Percentiles rank a stretch among this genome's conserved stretches.
Evolutionary conservation across 1,140 invertebrate species (phyloP).

Genomic region (Macrocentrus cingulum): DNA sequence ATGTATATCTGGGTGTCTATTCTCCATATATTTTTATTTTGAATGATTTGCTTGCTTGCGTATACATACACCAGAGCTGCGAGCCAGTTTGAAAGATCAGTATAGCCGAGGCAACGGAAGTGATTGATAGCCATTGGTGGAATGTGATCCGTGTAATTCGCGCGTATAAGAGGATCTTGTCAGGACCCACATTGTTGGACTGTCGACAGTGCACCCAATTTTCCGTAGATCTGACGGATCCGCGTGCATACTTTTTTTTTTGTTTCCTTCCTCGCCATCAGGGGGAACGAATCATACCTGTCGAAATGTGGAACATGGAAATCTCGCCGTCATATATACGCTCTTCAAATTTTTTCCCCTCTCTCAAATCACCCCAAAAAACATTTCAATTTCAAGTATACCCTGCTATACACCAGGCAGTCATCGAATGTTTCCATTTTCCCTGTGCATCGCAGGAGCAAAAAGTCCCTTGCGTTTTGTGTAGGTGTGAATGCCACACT

Average conservation of each 20-base stretch:
- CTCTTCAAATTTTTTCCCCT: slow-evolving; percentile 16
- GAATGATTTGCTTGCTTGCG: too few species aligned
- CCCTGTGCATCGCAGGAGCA: not conserved
- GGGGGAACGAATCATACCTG: slow-evolving; percentile 9
- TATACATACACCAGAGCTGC: too few species aligned
- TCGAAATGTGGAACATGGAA: slow-evolving; percentile 17
- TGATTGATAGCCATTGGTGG: slow-evolving; percentile 44
- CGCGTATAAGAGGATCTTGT: slow-evolving; percentile 39
- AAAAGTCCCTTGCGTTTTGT: not conserved
- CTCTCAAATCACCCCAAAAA: too few species aligned
- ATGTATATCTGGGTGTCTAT: too few species aligned
- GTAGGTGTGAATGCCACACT: not conserved
- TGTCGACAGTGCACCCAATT: slow-evolving; percentile 34
- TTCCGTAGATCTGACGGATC: slow-evolving; percentile 33
- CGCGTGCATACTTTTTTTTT: slow-evolving; percentile 33
- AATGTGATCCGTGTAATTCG: slow-evolving; percentile 47
- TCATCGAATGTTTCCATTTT: too few species aligned
- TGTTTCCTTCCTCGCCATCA: slow-evolving; percentile 6
- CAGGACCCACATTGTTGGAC: slow-evolving; percentile 35
- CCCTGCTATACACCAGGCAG: too few species aligned
- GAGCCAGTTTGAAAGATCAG: slow-evolving; percentile 17
- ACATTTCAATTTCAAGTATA: slow-evolving; percentile 17
- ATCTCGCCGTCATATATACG: slow-evolving; percentile 23
- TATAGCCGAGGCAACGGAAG: slow-evolving; percentile 13
- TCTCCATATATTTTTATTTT: too few species aligned